phyloP scores from a whole-genome alignment of 1,140 invertebrate species.

The Arion vulgaris region DNA sequence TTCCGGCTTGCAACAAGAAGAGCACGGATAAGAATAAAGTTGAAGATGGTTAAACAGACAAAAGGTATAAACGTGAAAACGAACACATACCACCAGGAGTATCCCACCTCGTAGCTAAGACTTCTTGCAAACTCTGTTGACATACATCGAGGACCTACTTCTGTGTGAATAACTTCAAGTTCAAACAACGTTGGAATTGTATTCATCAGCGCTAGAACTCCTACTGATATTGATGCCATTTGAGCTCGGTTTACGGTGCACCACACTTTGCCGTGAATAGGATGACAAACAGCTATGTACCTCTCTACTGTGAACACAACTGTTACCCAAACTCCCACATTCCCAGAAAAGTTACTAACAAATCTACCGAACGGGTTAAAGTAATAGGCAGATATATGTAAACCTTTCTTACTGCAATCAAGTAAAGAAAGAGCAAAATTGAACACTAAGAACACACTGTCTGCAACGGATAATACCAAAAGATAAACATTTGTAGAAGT shows the following conservation, averaged over 20 bases:
- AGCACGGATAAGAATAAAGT: slow-evolving; percentile 80
- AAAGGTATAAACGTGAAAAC: slow-evolving; percentile 80
- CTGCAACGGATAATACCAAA: slow-evolving; percentile 81
- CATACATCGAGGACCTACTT: slow-evolving; percentile 60
- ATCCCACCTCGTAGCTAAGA: slow-evolving; percentile 76
- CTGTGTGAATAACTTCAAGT: slow-evolving; percentile 50
- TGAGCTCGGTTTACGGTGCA: slow-evolving; percentile 77
- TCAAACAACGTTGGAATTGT: slow-evolving; percentile 62
- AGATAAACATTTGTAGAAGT: slow-evolving; percentile 84
- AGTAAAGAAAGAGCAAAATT: slow-evolving; percentile 61
- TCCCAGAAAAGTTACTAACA: slow-evolving; percentile 79
- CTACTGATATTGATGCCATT: slow-evolving; percentile 47
- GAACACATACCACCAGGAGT: slow-evolving; percentile 79
- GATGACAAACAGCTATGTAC: slow-evolving; percentile 84
- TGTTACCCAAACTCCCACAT: slow-evolving; percentile 83
- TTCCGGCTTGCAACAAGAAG: slow-evolving; percentile 76
- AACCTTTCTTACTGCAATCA: slow-evolving; percentile 48
- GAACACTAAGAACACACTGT: slow-evolving; percentile 81
- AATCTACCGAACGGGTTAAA: slow-evolving; percentile 76
- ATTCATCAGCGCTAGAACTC: slow-evolving; percentile 50
- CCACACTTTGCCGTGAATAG: slow-evolving; percentile 81
- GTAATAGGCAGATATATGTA: slow-evolving; percentile 55
- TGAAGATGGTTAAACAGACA: slow-evolving; percentile 80
- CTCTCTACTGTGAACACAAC: slow-evolving; percentile 85
- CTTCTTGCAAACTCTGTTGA: slow-evolving; percentile 66